Base-by-base conservation (phyloP, 2,797 vertebrate genomes). In the Bradypus variegatus region DNA sequence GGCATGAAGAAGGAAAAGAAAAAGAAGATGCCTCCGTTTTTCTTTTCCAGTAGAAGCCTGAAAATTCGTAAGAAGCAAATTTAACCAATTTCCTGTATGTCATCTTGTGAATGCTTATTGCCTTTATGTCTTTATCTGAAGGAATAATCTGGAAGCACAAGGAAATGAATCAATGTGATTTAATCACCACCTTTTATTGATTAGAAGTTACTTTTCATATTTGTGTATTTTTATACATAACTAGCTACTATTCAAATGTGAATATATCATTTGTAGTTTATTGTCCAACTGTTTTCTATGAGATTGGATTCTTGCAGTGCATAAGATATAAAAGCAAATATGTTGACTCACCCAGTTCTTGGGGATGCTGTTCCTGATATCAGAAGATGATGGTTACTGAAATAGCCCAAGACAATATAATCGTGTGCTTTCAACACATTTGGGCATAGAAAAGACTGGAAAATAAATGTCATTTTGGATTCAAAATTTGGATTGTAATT, bases 161-260 rank as follows among this genome's bases (percentile, higher is more conserved):
- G 50, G 53, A 88, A 79, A 82, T 15, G 5, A 90, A 78, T 84
- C 53, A 75, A 7, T 77, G 48, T 77, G 69, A 93, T 89, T 80
- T 89, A 73, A 14, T 81, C 33, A 48, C 33, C 25, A 78, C 36
- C 62, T 89, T 82, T 94, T 89, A 83, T 41, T 67, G 41, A 69
- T 69, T 50, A 45, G 13, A 72, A 19, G 45, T 69, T 78, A 88
- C 80, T 78, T 93, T 83, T 88, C 65, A 64, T 38, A n/a, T 85
- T 27, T 86, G 18, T 90, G 2, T 83, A 41, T 73, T 69, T 88
- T 87, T 81, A 85, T 78, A 84, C 2, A 58, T 72, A 81, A 81
- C 21, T 85, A 87, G 70, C 77, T 84, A 60, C 89, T 93, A 88
- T 64, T 92, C n/a, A 90, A 91, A 91, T 92, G 76, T 94, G 70